Evolutionary conservation across 2,113 vertebrate genomes (phyloP), one percentile per base, ranked within the genome.

Genomic region (Cygnus atratus): DNA sequence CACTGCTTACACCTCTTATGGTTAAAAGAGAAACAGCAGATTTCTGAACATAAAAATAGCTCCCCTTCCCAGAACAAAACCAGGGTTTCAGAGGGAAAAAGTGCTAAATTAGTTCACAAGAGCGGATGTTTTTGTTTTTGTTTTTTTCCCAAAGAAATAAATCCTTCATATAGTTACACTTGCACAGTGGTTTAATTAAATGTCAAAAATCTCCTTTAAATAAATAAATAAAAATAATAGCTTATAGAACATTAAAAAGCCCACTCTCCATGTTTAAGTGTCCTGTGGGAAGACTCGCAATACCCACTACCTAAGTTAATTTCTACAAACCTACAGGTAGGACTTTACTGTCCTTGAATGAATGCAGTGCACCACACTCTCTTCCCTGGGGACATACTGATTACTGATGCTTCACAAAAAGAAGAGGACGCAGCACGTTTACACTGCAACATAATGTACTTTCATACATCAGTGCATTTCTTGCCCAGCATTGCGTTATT

Each of bases 1-100:
- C 72, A 43, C 43, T 41, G 58, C 70, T 84, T 75, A 37, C 57
- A 84, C 66, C 55, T 92, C 68, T 61, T 77, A 77, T 2, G 3
- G 54, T 86, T 74, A 89, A 41, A 87, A 88, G 76, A 74, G 33
- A 91, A 94, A 87, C 6, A 87, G 61, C 81, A 91, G 87, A 87
- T 72, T 93, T 87, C 66, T 59, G 52, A 92, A 72, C 46, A 37
- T 19, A 91, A 87, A 95, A 84, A 81, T 52, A 90, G 21, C 26
- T 66, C 22, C 71, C 16, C 16, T 73, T 86, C 57, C 50, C 37
- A 86, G 66, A 44, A n/a, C 59, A 86, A 96, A 83, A 48, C 10
- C 76, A 84, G n/a, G 1, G 74, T 90, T 81, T 54, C 28, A 58
- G 28, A 55, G 22, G 18, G 17, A 17, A 71, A 73, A 84, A 84